phyloP scores from a whole-genome alignment of 2,797 vertebrate genomes.

The Characodon lateralis region DNA sequence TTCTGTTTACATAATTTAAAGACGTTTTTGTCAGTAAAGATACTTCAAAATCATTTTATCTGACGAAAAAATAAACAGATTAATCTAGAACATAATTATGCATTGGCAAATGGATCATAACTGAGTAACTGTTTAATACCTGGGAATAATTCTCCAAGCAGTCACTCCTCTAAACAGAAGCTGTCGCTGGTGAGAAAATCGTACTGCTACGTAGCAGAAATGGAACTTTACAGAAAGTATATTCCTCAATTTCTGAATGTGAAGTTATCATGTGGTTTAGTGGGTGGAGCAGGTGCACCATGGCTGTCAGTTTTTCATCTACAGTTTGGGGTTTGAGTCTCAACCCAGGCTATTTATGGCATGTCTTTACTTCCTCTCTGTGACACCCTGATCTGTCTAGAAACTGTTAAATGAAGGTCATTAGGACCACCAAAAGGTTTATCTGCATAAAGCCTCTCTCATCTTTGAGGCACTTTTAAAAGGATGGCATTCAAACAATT shows the following conservation, averaged over 20 bases:
- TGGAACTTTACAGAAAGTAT: not conserved
- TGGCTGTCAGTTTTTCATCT: not conserved
- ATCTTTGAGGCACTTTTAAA: not conserved
- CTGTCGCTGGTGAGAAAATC: not conserved
- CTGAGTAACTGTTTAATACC: not conserved
- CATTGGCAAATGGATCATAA: not conserved
- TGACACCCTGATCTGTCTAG: not conserved
- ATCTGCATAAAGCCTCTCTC: too few relatives aligned
- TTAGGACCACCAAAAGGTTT: not conserved
- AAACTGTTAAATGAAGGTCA: not conserved
- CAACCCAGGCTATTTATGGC: not conserved
- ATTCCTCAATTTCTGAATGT: not conserved
- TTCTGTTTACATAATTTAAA: not conserved
- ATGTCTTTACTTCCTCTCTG: not conserved
- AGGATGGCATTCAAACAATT: not conserved
- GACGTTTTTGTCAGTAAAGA: not conserved
- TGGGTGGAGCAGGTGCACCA: not conserved
- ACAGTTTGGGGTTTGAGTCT: not conserved
- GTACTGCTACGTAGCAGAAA: not conserved
- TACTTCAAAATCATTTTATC: not conserved
- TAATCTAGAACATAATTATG: not conserved
- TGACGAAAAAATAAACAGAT: not conserved
- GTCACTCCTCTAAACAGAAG: not conserved
- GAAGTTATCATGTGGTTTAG: not conserved
- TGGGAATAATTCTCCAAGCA: not conserved